A percentile compares a stretch with the other conserved stretches of the same genome.
phyloP scores from a whole-genome alignment of 92 coral and sea anemone genomes.

The Epizoanthus ramosus region DNA sequence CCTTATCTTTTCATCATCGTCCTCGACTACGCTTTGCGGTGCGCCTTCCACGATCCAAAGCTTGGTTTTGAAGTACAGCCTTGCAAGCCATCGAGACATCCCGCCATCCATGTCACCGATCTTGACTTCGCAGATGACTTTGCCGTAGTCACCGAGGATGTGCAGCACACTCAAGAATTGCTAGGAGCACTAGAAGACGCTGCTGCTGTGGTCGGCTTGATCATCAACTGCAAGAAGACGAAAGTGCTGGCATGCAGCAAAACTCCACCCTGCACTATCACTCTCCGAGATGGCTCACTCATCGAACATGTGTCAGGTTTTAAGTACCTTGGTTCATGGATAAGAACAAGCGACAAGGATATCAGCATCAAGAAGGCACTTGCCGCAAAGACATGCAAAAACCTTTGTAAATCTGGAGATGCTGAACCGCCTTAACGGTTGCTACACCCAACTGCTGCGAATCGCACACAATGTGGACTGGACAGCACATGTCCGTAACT shows the following conservation, averaged over 20 bases:
- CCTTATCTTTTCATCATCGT: constrained; percentile 18
- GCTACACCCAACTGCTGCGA: not conserved
- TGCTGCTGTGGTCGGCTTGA: not conserved
- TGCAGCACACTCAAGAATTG: not conserved
- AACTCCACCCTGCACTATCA: not conserved
- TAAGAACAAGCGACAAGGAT: not conserved
- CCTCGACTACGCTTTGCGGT: constrained; percentile 3
- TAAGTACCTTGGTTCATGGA: not conserved
- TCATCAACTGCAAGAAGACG: not conserved
- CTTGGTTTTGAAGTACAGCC: not conserved
- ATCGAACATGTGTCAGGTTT: not conserved
- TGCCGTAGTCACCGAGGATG: not conserved
- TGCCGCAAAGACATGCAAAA: no score
- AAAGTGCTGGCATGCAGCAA: not conserved
- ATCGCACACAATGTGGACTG: no score
- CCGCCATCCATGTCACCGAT: no score
- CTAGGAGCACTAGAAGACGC: not conserved
- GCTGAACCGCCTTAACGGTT: not conserved
- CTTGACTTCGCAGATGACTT: not conserved
- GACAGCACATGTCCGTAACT: not conserved
- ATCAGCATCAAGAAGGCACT: no score
- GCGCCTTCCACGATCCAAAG: not conserved
- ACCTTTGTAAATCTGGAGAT: no score
- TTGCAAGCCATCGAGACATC: no score
- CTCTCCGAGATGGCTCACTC: not conserved